phyloP scores from a whole-genome alignment of 2,113 vertebrate species.

The Leptocoma aspasia region DNA sequence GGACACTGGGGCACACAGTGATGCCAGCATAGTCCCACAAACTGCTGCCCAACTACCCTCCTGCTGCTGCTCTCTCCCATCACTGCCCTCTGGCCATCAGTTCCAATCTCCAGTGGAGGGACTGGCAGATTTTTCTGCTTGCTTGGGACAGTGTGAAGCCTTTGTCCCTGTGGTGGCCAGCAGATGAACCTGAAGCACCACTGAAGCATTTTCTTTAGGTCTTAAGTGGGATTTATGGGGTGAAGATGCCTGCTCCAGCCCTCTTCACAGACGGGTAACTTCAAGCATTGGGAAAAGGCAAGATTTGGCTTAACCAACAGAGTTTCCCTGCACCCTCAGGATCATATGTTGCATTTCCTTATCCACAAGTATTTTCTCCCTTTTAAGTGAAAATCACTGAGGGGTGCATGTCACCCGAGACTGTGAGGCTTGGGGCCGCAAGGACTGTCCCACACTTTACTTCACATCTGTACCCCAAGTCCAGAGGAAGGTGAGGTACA shows the following conservation, averaged over 20 bases:
- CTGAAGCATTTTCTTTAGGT: not conserved
- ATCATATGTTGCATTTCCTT: not conserved
- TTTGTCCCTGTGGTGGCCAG: not conserved
- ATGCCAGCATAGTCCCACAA: not conserved
- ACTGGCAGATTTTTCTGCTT: not conserved
- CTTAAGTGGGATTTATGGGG: not conserved
- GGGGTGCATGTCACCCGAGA: not conserved
- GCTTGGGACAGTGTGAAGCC: not conserved
- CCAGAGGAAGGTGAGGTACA: not conserved
- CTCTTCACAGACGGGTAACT: not conserved
- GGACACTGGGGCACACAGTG: not conserved
- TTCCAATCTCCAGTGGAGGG: accelerated
- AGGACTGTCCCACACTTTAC: not conserved
- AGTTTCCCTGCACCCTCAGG: not conserved
- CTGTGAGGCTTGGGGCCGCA: not conserved
- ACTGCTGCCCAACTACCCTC: accelerated
- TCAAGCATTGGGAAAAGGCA: not conserved
- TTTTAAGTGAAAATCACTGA: not conserved
- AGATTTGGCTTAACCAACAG: not conserved
- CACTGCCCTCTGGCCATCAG: not conserved
- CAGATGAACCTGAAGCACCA: not conserved
- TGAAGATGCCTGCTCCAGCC: not conserved
- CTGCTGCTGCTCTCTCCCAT: not conserved
- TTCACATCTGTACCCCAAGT: not conserved
- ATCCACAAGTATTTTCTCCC: not conserved